Evolutionary conservation across 2,888 invertebrate species (phyloP).

Genomic region (Thalpophila matura): DNA sequence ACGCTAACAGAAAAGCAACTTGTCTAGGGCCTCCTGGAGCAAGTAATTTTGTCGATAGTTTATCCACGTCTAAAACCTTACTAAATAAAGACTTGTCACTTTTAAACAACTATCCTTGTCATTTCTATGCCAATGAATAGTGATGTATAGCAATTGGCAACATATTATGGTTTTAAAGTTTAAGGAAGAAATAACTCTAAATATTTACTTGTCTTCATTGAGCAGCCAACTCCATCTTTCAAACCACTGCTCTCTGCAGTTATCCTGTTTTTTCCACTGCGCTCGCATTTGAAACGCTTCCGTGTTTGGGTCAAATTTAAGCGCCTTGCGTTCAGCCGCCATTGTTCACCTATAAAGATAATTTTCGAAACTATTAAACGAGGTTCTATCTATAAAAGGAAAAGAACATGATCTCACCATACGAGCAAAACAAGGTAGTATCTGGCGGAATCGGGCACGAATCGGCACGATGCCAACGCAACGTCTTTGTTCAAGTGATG

Average conservation of each 20-base stretch:
- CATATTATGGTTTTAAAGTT: no score
- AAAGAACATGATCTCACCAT: constrained; percentile 22
- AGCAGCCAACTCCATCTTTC: constrained; percentile 87
- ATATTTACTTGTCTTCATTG: constrained; percentile 79
- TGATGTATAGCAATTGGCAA: no score
- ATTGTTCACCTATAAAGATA: constrained; percentile 48
- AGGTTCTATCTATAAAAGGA: constrained; percentile 36
- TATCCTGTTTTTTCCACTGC: constrained; percentile 85
- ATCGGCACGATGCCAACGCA: constrained; percentile 48
- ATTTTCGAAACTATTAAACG: constrained; percentile 1
- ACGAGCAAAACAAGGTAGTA: constrained; percentile 44
- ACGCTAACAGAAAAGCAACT: no score
- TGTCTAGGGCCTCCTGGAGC: no score
- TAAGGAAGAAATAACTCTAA: no score
- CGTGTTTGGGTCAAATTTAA: constrained; percentile 82
- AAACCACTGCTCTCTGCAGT: constrained; percentile 81
- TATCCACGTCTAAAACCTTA: no score
- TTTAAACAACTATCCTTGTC: no score
- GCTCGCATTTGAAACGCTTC: constrained; percentile 87
- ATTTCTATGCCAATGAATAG: no score
- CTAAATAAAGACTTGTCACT: no score
- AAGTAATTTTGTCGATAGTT: no score
- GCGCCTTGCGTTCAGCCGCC: constrained; percentile 68
- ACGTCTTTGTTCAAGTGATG: constrained; percentile 49
- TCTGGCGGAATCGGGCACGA: constrained; percentile 37